Evolutionary conservation across 1,140 invertebrate genomes (phyloP).

Genomic region (Argopecten irradians): DNA sequence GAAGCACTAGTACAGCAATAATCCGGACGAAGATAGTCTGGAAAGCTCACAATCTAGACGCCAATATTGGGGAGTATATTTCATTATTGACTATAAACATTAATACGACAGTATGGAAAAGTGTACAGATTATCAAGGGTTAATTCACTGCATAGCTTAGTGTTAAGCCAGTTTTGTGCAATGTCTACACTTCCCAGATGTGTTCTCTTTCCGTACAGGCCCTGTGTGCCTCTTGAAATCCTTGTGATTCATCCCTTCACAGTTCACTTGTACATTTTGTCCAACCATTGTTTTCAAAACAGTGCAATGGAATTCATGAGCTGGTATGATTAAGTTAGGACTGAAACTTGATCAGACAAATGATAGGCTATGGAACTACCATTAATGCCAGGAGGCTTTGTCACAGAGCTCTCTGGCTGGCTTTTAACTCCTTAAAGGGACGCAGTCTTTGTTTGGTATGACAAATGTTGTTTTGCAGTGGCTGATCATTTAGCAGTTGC

Average conservation of each 20-base stretch:
- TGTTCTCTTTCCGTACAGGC: background rate
- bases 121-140: no score
- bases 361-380: background rate
- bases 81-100: no score
- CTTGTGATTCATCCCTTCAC: background rate
- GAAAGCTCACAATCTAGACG: no score
- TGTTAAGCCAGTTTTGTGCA: no score
- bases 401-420: background rate
- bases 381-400: background rate
- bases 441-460: background rate
- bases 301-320: background rate
- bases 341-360: background rate
- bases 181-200: no score
- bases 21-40: no score
- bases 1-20: no score
- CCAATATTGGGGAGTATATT: no score
- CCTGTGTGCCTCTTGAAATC: background rate
- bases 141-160: no score
- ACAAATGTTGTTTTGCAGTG: background rate
- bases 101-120: no score
- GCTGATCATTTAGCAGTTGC: no score
- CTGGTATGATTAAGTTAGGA: background rate
- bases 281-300: background rate
- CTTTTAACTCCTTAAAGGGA: background rate
- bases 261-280: background rate